A percentile compares a stretch with the other conserved stretches of the same genome.
Evolutionary conservation across 2,797 vertebrate species (phyloP).

Genomic region (Psittacula echo): DNA sequence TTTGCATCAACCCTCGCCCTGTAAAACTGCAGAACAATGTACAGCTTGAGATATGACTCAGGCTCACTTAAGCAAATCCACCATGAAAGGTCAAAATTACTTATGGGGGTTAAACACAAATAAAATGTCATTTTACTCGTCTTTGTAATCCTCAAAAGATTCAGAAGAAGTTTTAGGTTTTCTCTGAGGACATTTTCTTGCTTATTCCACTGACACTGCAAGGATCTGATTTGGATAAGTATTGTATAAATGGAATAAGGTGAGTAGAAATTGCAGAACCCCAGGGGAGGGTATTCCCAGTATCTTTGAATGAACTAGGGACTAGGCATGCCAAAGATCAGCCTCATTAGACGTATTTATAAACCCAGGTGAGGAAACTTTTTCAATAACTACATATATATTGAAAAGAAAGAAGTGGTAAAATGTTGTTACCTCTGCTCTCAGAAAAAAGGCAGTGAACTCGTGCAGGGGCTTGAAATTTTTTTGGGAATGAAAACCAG

Average conservation of each 20-base stretch:
- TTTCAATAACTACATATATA: neutral
- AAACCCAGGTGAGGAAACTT: neutral
- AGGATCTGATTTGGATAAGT: neutral
- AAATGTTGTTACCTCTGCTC: neutral
- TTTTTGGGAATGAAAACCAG: neutral
- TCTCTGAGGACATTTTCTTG: neutral
- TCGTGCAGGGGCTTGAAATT: neutral
- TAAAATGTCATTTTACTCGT: neutral
- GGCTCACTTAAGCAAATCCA: constrained; percentile 17
- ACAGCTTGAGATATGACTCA: neutral
- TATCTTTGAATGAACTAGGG: neutral
- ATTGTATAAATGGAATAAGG: neutral
- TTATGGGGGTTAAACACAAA: neutral
- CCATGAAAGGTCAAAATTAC: constrained; percentile 37
- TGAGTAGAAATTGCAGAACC: neutral
- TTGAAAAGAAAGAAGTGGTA: neutral
- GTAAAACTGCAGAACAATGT: neutral
- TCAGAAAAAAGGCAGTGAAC: neutral
- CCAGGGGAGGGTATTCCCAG: neutral
- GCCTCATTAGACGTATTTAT: neutral
- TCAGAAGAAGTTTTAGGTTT: neutral
- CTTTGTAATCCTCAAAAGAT: neutral
- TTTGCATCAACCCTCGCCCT: neutral
- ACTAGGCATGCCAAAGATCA: neutral
- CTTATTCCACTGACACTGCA: neutral